These are phyloP conservation scores for Venustoraphidia nigricollis DNA, from an alignment of 2,888 invertebrate species.

Conservation along the genomic window DNA sequence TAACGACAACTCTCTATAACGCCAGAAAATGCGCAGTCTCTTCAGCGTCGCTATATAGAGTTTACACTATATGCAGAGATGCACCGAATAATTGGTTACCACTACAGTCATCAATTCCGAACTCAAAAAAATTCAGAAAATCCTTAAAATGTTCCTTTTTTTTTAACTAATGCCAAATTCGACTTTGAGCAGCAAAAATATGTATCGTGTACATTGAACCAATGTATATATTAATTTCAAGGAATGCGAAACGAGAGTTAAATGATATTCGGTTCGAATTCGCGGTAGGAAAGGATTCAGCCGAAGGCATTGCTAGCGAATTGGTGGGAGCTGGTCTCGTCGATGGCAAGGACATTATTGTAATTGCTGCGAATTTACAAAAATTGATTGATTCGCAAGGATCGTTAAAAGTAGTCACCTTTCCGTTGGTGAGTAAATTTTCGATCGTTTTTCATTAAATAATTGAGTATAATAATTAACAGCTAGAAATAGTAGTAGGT, in stretches of 20 bases:
- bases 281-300: slow-evolving; percentile 71
- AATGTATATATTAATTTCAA: slow-evolving; percentile 17
- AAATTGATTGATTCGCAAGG: slow-evolving; percentile 65
- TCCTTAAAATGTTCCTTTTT: no score
- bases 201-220: no score
- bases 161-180: no score
- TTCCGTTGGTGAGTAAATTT: slow-evolving; percentile 55
- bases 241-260: slow-evolving; percentile 77
- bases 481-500: background rate
- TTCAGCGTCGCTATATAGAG: no score
- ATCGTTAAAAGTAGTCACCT: slow-evolving; percentile 61
- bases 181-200: no score
- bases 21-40: no score
- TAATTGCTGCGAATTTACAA: slow-evolving; percentile 87
- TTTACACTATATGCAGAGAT: no score
- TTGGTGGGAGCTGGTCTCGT: slow-evolving; percentile 90
- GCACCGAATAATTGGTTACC: no score
- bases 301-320: slow-evolving; percentile 88
- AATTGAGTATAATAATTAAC: background rate
- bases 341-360: slow-evolving; percentile 76
- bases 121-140: no score
- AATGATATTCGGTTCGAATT: slow-evolving; percentile 98
- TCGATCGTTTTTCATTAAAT: background rate
- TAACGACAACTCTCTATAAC: no score
- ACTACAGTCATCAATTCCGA: no score